Evolutionary conservation across 2,888 invertebrate genomes (phyloP).

Genomic region (Eledone cirrhosa): DNA sequence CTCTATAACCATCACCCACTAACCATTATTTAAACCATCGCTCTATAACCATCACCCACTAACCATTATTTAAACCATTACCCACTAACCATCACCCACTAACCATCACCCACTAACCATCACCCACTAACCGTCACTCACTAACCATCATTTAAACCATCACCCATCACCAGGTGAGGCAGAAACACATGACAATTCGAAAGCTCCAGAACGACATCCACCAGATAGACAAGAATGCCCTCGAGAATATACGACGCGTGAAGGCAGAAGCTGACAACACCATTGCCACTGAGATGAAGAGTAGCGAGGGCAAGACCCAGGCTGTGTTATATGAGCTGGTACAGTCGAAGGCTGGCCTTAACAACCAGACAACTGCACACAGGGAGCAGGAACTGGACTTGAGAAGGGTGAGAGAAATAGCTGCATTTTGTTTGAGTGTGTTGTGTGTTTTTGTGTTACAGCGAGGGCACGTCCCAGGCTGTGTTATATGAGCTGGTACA

Average conservation of each 20-base stretch:
- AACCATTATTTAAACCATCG: too few relatives aligned
- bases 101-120: too few relatives aligned
- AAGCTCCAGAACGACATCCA: constrained; percentile 63
- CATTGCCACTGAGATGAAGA: constrained; percentile 63
- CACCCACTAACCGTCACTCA: too few relatives aligned
- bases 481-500: constrained; percentile 59
- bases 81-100: too few relatives aligned
- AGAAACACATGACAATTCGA: constrained; percentile 65
- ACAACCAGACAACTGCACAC: constrained; percentile 61
- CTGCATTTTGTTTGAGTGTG: too few relatives aligned
- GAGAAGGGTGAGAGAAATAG: constrained; percentile 62
- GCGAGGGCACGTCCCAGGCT: constrained; percentile 62
- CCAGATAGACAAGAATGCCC: constrained; percentile 64
- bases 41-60: too few relatives aligned
- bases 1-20: too few relatives aligned
- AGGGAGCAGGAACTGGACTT: constrained; percentile 62
- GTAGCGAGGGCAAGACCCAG: constrained; percentile 63
- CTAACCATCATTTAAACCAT: too few relatives aligned
- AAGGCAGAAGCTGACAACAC: constrained; percentile 66
- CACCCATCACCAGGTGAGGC: constrained; percentile 30
- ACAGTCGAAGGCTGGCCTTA: constrained; percentile 59
- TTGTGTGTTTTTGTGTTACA: too few relatives aligned
- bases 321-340: constrained; percentile 60
- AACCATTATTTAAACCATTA: too few relatives aligned
- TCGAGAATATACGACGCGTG: constrained; percentile 63